Percentiles rank a stretch among this genome's conserved stretches.
phyloP scores from a whole-genome alignment of 2,113 vertebrate genomes.

The Rhodinocichla rosea region DNA sequence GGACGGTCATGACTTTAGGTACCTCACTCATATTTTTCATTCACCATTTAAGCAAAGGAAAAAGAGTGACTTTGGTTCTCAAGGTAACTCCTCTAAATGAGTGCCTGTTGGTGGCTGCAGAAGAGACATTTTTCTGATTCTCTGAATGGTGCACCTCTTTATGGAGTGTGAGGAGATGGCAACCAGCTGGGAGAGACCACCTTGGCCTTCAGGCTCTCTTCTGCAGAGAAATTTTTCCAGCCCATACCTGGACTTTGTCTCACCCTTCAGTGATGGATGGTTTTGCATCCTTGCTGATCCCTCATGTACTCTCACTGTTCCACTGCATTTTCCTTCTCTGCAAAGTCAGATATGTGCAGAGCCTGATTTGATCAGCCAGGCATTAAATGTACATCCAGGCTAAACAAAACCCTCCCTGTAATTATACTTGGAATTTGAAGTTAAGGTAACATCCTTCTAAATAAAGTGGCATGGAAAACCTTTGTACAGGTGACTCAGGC shows the following conservation, averaged over 20 bases:
- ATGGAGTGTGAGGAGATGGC: not conserved
- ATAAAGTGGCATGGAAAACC: not conserved
- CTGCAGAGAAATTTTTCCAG: not conserved
- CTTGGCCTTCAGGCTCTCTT: not conserved
- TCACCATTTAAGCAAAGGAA: not conserved
- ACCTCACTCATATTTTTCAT: not conserved
- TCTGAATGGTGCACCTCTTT: not conserved
- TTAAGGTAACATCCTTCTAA: not conserved
- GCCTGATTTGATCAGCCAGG: not conserved
- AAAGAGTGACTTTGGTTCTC: not conserved
- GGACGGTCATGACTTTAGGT: not conserved
- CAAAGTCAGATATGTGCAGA: not conserved
- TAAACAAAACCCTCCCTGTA: not conserved
- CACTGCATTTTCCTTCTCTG: not conserved
- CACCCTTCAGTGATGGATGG: not conserved
- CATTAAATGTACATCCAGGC: not conserved
- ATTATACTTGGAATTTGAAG: not conserved
- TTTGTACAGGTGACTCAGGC: not conserved
- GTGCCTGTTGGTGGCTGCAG: not conserved
- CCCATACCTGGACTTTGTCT: not conserved
- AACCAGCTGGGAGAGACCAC: not conserved
- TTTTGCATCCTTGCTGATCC: not conserved
- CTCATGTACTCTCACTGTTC: not conserved
- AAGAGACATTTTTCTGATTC: not conserved
- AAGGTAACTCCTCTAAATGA: not conserved